These are phyloP conservation scores for Onychorhynchus coronatus DNA, from an alignment of 2,113 vertebrate genomes.

Conservation along the genomic window DNA sequence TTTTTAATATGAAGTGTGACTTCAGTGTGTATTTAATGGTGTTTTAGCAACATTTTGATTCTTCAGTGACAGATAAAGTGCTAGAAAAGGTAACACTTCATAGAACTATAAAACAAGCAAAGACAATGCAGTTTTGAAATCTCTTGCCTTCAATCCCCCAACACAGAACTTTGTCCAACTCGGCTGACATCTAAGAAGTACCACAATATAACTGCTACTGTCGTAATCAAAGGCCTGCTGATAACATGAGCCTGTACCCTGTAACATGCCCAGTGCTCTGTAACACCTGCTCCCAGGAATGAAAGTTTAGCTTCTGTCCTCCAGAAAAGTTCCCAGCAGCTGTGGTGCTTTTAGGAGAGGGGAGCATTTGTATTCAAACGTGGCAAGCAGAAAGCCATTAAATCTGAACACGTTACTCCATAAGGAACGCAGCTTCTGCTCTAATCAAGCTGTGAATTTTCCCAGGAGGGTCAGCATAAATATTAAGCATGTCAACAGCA, in stretches of 20 bases:
- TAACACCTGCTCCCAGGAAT: neutral
- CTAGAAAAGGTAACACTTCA: neutral
- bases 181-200: neutral
- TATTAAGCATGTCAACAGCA: slow-evolving; percentile 40
- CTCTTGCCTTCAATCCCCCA: neutral
- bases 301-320: neutral
- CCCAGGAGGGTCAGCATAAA: slow-evolving; percentile 46
- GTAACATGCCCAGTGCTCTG: accelerated
- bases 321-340: neutral
- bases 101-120: neutral
- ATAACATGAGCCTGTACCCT: neutral
- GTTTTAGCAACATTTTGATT: neutral
- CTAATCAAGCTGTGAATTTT: slow-evolving; percentile 54
- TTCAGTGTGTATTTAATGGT: neutral
- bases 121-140: neutral
- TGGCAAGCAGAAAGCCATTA: slow-evolving; percentile 5
- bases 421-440: slow-evolving; percentile 26
- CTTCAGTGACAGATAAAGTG: neutral
- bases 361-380: slow-evolving; percentile 9
- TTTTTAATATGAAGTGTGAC: neutral
- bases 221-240: neutral
- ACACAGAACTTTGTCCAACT: neutral
- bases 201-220: neutral
- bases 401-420: slow-evolving; percentile 26
- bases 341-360: neutral